phyloP scores from a whole-genome alignment of 2,797 vertebrate genomes.

The Parauchenoglanis ngamensis region DNA sequence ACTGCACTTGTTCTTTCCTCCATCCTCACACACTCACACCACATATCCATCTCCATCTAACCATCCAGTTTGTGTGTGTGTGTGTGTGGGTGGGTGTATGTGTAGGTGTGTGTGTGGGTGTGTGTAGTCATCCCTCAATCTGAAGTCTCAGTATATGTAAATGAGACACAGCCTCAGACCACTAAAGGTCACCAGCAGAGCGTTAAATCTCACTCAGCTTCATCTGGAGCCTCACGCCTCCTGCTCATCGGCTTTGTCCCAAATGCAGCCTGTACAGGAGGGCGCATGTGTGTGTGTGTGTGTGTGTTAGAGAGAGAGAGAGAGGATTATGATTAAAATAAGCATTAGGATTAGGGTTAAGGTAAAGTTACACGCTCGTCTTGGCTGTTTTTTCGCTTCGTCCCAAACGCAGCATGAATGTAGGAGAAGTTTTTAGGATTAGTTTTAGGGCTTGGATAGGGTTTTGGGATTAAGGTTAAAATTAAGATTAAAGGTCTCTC shows the following conservation, averaged over 20 bases:
- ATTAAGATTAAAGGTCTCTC: neutral
- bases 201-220: constrained; percentile 17
- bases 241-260: neutral
- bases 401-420: neutral
- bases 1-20: constrained; percentile 63
- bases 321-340: neutral
- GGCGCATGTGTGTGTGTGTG: neutral
- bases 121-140: constrained; percentile 33
- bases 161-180: constrained; percentile 14
- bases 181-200: constrained; percentile 12
- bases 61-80: constrained; percentile 44
- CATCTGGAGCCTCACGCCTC: neutral
- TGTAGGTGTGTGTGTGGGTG: constrained; percentile 9
- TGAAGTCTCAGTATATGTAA: constrained; percentile 34
- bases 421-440: neutral
- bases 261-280: neutral
- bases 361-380: neutral
- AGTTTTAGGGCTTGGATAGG: neutral
- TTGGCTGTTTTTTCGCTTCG: neutral
- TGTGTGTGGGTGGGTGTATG: constrained; percentile 23
- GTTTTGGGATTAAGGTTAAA: neutral
- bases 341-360: neutral
- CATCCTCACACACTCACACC: constrained; percentile 47
- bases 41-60: constrained; percentile 64
- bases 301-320: neutral